Percentiles rank a stretch among this genome's conserved stretches.
Evolutionary conservation across 2,797 vertebrate species (phyloP).

Genomic region (Lagorchestes hirsutus): DNA sequence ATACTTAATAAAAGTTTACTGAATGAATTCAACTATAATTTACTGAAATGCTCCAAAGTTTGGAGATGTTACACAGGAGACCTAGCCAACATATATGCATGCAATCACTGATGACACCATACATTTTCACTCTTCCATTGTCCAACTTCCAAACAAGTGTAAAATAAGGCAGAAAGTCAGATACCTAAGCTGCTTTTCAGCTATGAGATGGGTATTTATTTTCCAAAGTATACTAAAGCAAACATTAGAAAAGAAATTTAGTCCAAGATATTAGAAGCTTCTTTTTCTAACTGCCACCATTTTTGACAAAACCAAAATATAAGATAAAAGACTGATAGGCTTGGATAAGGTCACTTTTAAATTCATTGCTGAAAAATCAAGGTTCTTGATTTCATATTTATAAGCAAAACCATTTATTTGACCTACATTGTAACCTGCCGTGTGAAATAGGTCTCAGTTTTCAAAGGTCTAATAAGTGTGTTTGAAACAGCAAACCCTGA

Average conservation of each 20-base stretch:
- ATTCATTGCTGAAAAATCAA: neutral
- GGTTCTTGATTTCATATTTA: conserved; percentile 18
- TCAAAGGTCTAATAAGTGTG: neutral
- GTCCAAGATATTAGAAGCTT: conserved; percentile 21
- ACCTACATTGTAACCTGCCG: neutral
- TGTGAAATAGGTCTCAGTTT: conserved; percentile 17
- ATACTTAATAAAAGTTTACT: neutral
- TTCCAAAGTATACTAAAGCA: conserved; percentile 20
- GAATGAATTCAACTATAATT: neutral
- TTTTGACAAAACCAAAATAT: conserved; percentile 29
- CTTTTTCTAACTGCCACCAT: neutral
- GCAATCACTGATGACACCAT: neutral
- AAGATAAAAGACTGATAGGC: neutral
- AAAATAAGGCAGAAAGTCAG: neutral
- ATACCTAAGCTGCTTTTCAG: neutral
- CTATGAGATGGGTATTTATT: conserved; percentile 1
- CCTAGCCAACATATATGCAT: neutral
- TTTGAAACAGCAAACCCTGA: neutral
- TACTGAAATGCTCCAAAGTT: neutral
- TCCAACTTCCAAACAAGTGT: neutral
- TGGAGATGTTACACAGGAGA: neutral
- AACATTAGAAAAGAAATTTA: conserved; percentile 19
- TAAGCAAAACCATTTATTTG: neutral
- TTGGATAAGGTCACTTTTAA: conserved; percentile 7
- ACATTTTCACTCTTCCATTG: neutral